Percentiles rank a stretch among this genome's conserved stretches.
Conservation (phyloP, 2,888 invertebrate genomes). For the Sinhomidia bicolor region DNA sequence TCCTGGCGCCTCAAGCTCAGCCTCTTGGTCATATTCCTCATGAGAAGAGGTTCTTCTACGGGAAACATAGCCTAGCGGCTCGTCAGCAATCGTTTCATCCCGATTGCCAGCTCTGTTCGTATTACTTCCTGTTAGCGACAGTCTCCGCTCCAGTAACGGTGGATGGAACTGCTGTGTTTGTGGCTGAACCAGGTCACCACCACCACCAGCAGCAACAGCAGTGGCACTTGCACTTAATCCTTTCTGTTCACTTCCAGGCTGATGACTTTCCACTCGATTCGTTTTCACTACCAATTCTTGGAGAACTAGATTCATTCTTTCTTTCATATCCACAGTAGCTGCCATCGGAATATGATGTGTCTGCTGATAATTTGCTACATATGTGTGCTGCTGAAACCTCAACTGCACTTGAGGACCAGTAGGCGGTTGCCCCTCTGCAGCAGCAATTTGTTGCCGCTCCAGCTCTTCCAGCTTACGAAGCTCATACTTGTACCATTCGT, state of each 20-base stretch:
- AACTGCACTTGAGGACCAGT: slow-evolving; percentile 75
- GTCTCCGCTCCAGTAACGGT: slow-evolving; percentile 75
- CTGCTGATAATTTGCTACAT: slow-evolving; percentile 71
- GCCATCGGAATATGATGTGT: slow-evolving; percentile 77
- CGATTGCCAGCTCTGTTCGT: slow-evolving; percentile 70
- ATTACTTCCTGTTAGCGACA: slow-evolving; percentile 77
- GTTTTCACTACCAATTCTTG: slow-evolving; percentile 89
- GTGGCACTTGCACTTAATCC: slow-evolving; percentile 43
- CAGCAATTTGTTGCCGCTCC: slow-evolving; percentile 84
- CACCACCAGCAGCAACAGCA: background rate
- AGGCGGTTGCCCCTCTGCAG: slow-evolving; percentile 74
- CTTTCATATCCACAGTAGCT: slow-evolving; percentile 86
- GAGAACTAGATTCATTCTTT: slow-evolving; percentile 90
- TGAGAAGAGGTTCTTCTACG: slow-evolving; percentile 78
- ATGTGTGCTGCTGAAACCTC: slow-evolving; percentile 76
- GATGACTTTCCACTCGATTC: slow-evolving; percentile 66
- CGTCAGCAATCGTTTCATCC: slow-evolving; percentile 80
- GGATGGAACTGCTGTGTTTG: slow-evolving; percentile 56
- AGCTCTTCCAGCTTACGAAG: slow-evolving; percentile 92
- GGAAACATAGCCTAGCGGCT: slow-evolving; percentile 80
- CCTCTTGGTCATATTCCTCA: slow-evolving; percentile 76
- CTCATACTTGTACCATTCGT: slow-evolving; percentile 96
- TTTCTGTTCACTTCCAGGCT: slow-evolving; percentile 56
- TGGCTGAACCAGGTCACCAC: slow-evolving; percentile 74
- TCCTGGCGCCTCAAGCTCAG: slow-evolving; percentile 56